phyloP scores from a whole-genome alignment of 2,113 vertebrate genomes.

The Pterophyllum scalare region DNA sequence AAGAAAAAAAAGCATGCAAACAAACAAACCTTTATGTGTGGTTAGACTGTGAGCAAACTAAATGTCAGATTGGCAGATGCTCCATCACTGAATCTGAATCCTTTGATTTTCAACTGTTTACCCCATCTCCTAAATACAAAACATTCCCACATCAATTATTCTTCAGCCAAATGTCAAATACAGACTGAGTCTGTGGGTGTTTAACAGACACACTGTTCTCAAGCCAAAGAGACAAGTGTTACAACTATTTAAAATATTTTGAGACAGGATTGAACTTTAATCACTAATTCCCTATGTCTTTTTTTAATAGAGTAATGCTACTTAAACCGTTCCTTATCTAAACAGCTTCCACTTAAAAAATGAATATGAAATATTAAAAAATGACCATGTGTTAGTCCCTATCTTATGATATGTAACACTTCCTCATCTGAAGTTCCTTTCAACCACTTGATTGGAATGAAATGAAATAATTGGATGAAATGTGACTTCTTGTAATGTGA shows the following conservation, averaged over 20 bases:
- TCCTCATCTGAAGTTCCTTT: neutral
- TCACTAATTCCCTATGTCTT: neutral
- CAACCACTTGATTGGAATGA: neutral
- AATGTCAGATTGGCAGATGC: slow-evolving; percentile 73
- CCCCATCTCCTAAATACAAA: slow-evolving; percentile 48
- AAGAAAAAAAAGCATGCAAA: slow-evolving; percentile 25
- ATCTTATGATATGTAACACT: neutral
- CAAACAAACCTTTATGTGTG: slow-evolving; percentile 60
- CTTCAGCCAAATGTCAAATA: slow-evolving; percentile 62
- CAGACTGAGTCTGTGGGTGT: slow-evolving; percentile 26
- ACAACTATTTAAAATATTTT: slow-evolving; percentile 1
- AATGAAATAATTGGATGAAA: neutral
- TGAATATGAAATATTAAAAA: neutral
- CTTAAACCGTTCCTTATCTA: neutral
- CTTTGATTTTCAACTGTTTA: slow-evolving; percentile 67
- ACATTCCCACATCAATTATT: slow-evolving; percentile 55
- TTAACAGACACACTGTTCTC: slow-evolving; percentile 16
- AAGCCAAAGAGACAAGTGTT: slow-evolving; percentile 12
- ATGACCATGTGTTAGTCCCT: neutral
- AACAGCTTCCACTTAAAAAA: neutral
- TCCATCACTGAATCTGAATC: slow-evolving; percentile 40
- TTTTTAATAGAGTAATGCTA: neutral
- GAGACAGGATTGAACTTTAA: neutral
- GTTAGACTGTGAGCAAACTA: slow-evolving; percentile 54
- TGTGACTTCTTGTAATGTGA: neutral